Evolutionary conservation across 2,113 vertebrate genomes (phyloP).

Genomic region (Fulica atra): DNA sequence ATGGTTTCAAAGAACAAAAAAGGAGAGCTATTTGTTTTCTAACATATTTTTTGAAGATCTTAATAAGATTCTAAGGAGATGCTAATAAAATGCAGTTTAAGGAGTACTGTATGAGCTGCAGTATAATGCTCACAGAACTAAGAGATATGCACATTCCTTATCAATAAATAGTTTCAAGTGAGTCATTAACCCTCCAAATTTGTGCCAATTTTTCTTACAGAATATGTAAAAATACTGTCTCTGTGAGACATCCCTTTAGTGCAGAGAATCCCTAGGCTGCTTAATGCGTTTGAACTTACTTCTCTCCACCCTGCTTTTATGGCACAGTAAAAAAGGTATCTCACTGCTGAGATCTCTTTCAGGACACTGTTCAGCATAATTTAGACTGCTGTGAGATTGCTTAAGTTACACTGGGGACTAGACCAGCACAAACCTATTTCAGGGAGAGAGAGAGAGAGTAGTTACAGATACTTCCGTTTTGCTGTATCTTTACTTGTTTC

Average conservation of each 20-base stretch:
- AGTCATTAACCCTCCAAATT: not conserved
- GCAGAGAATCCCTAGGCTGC: not conserved
- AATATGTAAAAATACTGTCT: constrained; percentile 8
- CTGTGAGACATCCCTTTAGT: not conserved
- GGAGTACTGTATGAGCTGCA: not conserved
- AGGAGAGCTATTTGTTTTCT: not conserved
- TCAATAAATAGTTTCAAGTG: not conserved
- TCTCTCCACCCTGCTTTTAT: not conserved
- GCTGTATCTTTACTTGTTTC: not conserved
- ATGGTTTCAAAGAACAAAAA: not conserved
- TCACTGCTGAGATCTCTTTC: not conserved
- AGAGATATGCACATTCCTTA: not conserved
- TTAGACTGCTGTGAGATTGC: not conserved
- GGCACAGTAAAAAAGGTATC: not conserved
- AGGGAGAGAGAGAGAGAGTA: not conserved
- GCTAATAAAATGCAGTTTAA: constrained; percentile 2
- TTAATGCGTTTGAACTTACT: not conserved
- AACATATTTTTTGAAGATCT: not conserved
- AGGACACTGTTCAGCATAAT: not conserved
- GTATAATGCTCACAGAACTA: not conserved
- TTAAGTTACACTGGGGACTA: not conserved
- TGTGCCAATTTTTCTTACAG: not conserved
- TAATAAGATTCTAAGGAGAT: not conserved
- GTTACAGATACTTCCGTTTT: not conserved
- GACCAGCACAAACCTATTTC: not conserved